A percentile compares a stretch with the other conserved stretches of the same genome.
phyloP scores from a whole-genome alignment of 2,797 vertebrate genomes.

The Gephyroberyx darwinii region DNA sequence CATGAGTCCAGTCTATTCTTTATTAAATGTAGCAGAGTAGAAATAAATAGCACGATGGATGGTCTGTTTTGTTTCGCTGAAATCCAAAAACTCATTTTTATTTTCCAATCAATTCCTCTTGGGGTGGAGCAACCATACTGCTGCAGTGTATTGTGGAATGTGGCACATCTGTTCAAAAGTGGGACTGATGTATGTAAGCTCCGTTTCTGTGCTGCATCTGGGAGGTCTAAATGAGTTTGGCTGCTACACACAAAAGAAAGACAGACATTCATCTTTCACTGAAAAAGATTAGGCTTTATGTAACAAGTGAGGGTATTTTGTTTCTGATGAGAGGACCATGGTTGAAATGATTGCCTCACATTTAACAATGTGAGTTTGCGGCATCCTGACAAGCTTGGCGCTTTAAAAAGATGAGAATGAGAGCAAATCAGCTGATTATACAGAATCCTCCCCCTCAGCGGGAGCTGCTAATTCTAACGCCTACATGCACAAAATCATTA shows the following conservation, averaged over 20 bases:
- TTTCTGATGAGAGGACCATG: conserved; percentile 9
- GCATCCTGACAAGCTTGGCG: background rate
- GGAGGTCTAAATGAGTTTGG: conserved; percentile 44
- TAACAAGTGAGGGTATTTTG: conserved; percentile 1
- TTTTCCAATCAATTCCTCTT: no score
- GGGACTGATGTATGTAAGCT: no score
- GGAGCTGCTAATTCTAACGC: conserved; percentile 15
- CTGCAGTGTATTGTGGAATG: background rate
- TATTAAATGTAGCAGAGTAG: no score
- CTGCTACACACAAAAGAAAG: conserved; percentile 7
- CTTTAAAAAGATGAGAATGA: conserved; percentile 6
- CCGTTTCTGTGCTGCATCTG: background rate
- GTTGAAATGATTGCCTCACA: conserved; percentile 14
- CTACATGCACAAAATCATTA: conserved; percentile 34
- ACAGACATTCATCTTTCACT: conserved; percentile 7
- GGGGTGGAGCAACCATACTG: no score
- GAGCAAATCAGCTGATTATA: conserved; percentile 17
- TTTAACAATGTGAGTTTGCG: conserved; percentile 2
- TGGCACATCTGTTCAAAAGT: background rate
- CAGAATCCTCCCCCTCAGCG: conserved; percentile 9
- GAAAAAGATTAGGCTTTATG: conserved; percentile 3
- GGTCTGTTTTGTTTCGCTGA: no score
- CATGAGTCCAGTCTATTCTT: no score
- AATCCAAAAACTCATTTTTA: no score
- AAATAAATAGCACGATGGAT: no score